Evolutionary conservation across 2,888 invertebrate genomes (phyloP).

Genomic region (Pollenia labialis): DNA sequence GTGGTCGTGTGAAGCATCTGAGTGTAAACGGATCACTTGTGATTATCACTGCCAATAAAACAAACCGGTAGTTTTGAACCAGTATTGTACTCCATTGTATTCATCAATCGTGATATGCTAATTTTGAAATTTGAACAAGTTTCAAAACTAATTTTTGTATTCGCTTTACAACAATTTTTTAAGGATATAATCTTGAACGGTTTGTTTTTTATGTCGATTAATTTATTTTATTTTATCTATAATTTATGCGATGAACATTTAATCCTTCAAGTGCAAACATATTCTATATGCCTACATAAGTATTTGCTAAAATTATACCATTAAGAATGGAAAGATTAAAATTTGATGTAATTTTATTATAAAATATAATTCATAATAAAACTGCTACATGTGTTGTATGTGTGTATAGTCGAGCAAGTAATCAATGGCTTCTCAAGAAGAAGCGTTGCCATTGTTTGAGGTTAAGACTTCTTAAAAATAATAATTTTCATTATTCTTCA

Average conservation of each 20-base stretch:
- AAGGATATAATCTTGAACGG: conserved; percentile 18
- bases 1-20: conserved; percentile 69
- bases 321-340: too few species aligned
- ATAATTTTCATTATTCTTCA: neutral
- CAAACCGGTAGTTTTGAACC: conserved; percentile 55
- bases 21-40: conserved; percentile 59
- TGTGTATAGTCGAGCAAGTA: too few species aligned
- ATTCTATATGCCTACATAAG: neutral
- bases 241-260: neutral
- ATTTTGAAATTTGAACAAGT: conserved; percentile 50
- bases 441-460: too few species aligned
- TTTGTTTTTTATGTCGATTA: neutral
- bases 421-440: too few species aligned
- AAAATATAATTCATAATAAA: too few species aligned
- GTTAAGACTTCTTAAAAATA: neutral
- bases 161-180: conserved; percentile 13
- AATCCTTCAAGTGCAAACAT: neutral
- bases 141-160: conserved; percentile 45
- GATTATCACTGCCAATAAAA: conserved; percentile 62
- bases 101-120: conserved; percentile 54
- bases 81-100: conserved; percentile 36
- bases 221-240: conserved; percentile 25
- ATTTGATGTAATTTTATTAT: too few species aligned
- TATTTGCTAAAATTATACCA: neutral
- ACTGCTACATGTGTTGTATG: too few species aligned